These are phyloP conservation scores for Isaurus tuberculatus DNA, from an alignment of 92 coral and sea anemone genomes.

Conservation along the genomic window DNA sequence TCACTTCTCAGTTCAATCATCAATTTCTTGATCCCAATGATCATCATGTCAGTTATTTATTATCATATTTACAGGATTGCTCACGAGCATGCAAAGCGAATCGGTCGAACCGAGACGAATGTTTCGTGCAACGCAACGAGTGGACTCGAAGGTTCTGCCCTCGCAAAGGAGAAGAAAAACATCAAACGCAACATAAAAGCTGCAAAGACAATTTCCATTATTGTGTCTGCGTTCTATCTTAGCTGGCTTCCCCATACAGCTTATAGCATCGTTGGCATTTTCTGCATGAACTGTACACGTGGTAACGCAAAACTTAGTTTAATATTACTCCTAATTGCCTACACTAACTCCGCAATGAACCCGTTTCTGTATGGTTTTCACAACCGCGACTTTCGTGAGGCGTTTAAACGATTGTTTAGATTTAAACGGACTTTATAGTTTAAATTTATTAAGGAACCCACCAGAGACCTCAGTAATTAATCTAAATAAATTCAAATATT, in stretches of 20 bases:
- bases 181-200: conserved; percentile 73
- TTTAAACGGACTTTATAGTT: conserved; percentile 31
- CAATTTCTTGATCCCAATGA: conserved; percentile 75
- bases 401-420: conserved; percentile 64
- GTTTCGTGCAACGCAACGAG: neutral
- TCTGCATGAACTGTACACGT: conserved; percentile 48
- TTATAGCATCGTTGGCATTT: conserved; percentile 48
- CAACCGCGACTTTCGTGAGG: conserved; percentile 79
- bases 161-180: conserved; percentile 54
- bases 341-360: conserved; percentile 78
- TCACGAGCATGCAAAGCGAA: conserved; percentile 68
- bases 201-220: conserved; percentile 81
- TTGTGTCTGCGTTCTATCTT: conserved; percentile 78
- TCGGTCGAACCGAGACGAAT: conserved; percentile 63
- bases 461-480: too few species aligned
- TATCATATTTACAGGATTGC: conserved; percentile 76
- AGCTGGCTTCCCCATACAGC: conserved; percentile 86
- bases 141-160: neutral
- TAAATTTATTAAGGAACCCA: neutral
- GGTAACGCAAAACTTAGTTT: neutral
- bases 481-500: too few species aligned
- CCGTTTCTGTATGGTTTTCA: conserved; percentile 87
- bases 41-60: conserved; percentile 73
- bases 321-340: conserved; percentile 65
- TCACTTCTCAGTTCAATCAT: conserved; percentile 71